A percentile compares a stretch with the other conserved stretches of the same genome.
These are phyloP conservation scores for Octonoba sinensis DNA, from an alignment of 2,888 invertebrate genomes.

Conservation along the genomic window DNA sequence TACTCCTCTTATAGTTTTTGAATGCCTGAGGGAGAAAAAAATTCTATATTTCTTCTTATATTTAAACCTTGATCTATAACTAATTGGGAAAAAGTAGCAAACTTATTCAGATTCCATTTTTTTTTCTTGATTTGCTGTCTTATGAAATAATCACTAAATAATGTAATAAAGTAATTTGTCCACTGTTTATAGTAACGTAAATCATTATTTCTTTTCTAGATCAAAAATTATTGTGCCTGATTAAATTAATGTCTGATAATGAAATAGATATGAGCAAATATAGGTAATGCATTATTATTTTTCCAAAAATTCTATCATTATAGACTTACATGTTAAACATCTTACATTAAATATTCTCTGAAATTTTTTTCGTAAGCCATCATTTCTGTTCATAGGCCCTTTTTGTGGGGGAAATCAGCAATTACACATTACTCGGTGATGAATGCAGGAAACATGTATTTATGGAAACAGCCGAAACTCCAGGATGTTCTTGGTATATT, in stretches of 20 bases:
- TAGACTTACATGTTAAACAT: neutral
- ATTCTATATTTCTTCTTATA: too few relatives aligned
- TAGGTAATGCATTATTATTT: conserved; percentile 55
- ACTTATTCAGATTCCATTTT: too few relatives aligned
- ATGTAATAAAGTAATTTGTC: neutral
- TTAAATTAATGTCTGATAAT: conserved; percentile 80
- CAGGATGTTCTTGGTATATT: conserved; percentile 82
- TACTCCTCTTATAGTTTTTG: too few relatives aligned
- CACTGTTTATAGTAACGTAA: neutral
- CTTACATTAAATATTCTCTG: neutral
- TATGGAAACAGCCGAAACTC: conserved; percentile 81
- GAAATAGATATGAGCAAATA: conserved; percentile 78
- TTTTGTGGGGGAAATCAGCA: conserved; percentile 86
- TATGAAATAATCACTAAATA: too few relatives aligned
- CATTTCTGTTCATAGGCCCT: conserved; percentile 76
- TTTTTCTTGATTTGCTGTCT: too few relatives aligned
- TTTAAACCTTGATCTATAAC: too few relatives aligned
- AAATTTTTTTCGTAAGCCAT: neutral
- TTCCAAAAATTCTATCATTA: neutral
- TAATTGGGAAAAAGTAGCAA: too few relatives aligned
- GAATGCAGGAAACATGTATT: conserved; percentile 74
- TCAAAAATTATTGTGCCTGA: conserved; percentile 77
- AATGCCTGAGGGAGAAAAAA: too few relatives aligned
- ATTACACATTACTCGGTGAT: conserved; percentile 78
- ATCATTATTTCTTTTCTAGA: conserved; percentile 72